A percentile compares a stretch with the other conserved stretches of the same genome.
These are phyloP conservation scores for Marisa cornuarietis DNA, from an alignment of 1,140 invertebrate species.

Conservation along the genomic window DNA sequence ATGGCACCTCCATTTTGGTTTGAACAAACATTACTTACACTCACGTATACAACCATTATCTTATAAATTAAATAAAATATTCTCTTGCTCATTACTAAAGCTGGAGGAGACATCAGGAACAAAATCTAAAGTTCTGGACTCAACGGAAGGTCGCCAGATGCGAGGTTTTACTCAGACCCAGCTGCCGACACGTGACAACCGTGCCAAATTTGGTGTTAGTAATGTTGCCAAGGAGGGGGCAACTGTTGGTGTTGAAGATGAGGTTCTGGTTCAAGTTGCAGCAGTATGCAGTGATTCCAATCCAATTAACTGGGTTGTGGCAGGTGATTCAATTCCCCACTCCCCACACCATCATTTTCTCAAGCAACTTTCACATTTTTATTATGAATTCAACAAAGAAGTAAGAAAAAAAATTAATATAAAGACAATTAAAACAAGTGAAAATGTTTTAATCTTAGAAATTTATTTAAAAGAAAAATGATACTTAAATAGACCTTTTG, in stretches of 20 bases:
- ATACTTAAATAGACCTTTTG: no score
- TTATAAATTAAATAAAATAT: no score
- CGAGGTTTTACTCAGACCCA: conserved; percentile 56
- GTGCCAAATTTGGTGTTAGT: conserved; percentile 31
- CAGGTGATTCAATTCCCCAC: conserved; percentile 14
- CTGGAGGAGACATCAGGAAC: conserved; percentile 53
- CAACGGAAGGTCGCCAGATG: conserved; percentile 42
- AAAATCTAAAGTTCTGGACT: conserved; percentile 49
- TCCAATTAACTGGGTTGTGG: conserved; percentile 46
- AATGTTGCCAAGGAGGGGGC: conserved; percentile 37
- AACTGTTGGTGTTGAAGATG: conserved; percentile 39
- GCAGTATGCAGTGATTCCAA: conserved; percentile 42
- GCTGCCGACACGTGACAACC: conserved; percentile 36
- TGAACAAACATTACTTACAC: no score
- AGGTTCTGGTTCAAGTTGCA: conserved; percentile 45
- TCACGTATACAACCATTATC: no score
- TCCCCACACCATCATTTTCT: no score
- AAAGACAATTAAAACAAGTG: no score
- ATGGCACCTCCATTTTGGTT: no score
- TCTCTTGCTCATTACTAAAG: conserved; percentile 25
- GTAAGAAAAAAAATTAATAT: no score
- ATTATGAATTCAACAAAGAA: no score
- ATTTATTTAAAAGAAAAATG: no score
- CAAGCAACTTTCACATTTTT: no score
- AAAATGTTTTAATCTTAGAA: no score